These are phyloP conservation scores for Porites divaricata DNA, from an alignment of 92 coral and sea anemone species.

Conservation along the genomic window DNA sequence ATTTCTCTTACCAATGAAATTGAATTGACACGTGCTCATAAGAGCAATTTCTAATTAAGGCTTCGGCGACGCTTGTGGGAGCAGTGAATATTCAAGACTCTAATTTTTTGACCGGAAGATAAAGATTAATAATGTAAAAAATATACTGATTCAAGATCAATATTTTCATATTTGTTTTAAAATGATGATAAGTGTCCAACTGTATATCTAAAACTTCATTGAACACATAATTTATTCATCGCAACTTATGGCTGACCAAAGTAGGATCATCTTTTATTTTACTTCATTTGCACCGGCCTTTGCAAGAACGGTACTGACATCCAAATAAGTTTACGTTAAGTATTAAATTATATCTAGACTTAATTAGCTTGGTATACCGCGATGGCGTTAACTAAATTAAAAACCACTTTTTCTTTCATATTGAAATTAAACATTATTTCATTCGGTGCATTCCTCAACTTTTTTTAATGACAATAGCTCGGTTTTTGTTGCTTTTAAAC, in stretches of 20 bases:
- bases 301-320: no score
- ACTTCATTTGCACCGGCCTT: background rate
- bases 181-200: background rate
- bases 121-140: background rate
- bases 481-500: no score
- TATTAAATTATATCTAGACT: no score
- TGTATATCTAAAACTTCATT: background rate
- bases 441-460: no score
- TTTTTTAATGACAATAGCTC: no score
- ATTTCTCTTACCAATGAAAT: background rate
- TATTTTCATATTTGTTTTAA: background rate
- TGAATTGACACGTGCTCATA: slow-evolving; percentile 1
- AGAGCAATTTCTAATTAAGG: background rate
- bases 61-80: background rate
- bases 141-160: background rate
- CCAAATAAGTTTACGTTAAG: no score
- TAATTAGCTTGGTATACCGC: no score
- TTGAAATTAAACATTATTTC: no score
- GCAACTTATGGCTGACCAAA: background rate
- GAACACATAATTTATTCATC: background rate
- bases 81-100: background rate
- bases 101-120: background rate
- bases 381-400: no score
- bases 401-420: no score
- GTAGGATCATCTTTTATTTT: background rate